Evolutionary conservation across 2,888 invertebrate species (phyloP).

Genomic region (Dryococelus australis): DNA sequence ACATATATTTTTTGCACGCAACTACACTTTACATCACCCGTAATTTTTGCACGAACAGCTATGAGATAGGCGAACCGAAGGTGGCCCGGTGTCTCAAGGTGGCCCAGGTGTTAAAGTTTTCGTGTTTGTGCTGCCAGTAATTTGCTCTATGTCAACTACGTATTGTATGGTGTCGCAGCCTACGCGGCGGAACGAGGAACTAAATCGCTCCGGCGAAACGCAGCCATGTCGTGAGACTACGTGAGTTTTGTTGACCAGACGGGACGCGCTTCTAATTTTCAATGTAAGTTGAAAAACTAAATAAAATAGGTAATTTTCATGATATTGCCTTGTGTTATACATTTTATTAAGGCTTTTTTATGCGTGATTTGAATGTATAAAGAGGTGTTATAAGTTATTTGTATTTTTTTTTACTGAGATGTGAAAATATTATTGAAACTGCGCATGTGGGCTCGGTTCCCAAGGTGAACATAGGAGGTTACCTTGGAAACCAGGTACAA

Average conservation of each 20-base stretch:
- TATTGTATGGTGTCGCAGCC: too few species aligned
- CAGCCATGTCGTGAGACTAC: background rate
- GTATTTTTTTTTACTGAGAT: background rate
- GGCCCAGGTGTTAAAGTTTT: too few species aligned
- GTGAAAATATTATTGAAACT: background rate
- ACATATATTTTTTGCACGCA: too few species aligned
- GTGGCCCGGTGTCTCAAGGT: too few species aligned
- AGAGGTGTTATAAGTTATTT: too few species aligned
- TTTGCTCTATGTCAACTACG: too few species aligned
- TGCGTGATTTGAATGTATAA: background rate
- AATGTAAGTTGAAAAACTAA: background rate
- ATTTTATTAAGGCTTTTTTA: background rate
- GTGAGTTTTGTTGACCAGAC: background rate
- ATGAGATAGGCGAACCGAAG: too few species aligned
- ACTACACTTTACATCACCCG: too few species aligned
- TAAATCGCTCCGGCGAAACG: too few species aligned
- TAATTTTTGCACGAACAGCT: too few species aligned
- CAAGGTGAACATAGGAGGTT: background rate
- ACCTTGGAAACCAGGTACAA: background rate
- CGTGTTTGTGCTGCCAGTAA: too few species aligned
- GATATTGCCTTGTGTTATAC: background rate
- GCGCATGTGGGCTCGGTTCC: background rate
- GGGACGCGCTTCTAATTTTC: background rate
- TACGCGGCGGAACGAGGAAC: too few species aligned
- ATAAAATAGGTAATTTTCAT: background rate